Conservation (phyloP, 2,113 vertebrate species). For the Elephantulus edwardii region DNA sequence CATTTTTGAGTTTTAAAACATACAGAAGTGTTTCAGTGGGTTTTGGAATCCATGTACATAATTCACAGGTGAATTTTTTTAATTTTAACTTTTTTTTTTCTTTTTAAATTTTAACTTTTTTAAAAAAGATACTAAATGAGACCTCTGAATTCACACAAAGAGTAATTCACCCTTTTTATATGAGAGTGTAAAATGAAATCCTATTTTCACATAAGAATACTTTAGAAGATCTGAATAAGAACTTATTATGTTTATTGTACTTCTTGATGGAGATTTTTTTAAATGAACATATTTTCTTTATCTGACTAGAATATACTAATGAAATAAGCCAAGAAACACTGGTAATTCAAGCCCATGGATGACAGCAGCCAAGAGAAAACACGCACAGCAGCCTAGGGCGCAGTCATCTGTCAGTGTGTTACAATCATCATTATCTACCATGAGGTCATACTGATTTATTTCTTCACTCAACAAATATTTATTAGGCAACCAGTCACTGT, state of each 20-base stretch:
- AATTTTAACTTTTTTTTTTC: background rate
- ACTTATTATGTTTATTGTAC: background rate
- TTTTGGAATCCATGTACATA: background rate
- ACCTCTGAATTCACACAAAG: background rate
- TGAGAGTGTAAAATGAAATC: background rate
- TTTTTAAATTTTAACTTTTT: background rate
- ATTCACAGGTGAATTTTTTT: background rate
- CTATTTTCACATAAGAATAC: background rate
- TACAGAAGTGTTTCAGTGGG: background rate
- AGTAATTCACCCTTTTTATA: background rate
- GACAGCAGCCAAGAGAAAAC: background rate
- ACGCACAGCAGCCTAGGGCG: background rate
- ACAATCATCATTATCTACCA: background rate
- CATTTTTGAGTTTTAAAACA: no score
- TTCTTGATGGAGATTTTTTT: background rate
- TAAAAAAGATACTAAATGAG: background rate
- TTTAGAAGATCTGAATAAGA: background rate
- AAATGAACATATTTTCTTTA: background rate
- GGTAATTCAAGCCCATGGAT: background rate
- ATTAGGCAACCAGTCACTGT: background rate
- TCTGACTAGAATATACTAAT: background rate
- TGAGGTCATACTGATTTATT: conserved; percentile 30
- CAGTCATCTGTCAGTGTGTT: background rate
- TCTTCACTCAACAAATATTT: conserved; percentile 4
- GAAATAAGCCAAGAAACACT: conserved; percentile 2